Evolutionary conservation across 2,113 vertebrate species (phyloP).

Genomic region (Psettodes erumei): DNA sequence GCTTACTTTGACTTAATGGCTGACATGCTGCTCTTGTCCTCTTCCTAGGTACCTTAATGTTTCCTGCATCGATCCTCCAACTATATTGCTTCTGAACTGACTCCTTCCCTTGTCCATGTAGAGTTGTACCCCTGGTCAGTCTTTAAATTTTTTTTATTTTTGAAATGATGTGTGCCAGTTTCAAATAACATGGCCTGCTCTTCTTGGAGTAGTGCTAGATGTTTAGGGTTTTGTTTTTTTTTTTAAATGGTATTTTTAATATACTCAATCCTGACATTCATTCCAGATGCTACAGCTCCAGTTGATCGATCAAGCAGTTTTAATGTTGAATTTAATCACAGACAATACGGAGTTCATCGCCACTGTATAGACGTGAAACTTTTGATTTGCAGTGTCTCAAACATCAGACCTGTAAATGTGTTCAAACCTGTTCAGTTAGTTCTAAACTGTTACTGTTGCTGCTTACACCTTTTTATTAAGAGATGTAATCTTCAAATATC

Average conservation of each 20-base stretch:
- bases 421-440: conserved; percentile 3
- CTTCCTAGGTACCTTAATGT: conserved; percentile 88
- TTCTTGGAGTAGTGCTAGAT: conserved; percentile 58
- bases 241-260: conserved; percentile 71
- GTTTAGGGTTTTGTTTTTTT: conserved; percentile 56
- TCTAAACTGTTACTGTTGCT: conserved; percentile 20
- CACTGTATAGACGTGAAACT: conserved; percentile 1
- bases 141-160: conserved; percentile 44
- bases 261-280: conserved; percentile 43
- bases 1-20: not conserved
- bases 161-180: conserved; percentile 51
- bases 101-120: conserved; percentile 3
- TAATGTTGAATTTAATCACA: conserved; percentile 23
- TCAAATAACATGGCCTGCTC: conserved; percentile 60
- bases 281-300: conserved; percentile 45
- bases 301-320: conserved; percentile 75
- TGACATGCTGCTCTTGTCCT: not conserved
- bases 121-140: conserved; percentile 17
- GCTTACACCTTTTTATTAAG: not conserved
- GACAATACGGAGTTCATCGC: conserved; percentile 13
- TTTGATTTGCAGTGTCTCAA: conserved; percentile 14
- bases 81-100: conserved; percentile 79
- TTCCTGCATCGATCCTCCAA: conserved; percentile 88
- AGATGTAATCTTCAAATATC: conserved; percentile 1
- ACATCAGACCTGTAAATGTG: conserved; percentile 9